Evolutionary conservation across 2,797 vertebrate species (phyloP), one percentile per base, ranked within the genome.

Genomic region (Dermochelys coriacea): DNA sequence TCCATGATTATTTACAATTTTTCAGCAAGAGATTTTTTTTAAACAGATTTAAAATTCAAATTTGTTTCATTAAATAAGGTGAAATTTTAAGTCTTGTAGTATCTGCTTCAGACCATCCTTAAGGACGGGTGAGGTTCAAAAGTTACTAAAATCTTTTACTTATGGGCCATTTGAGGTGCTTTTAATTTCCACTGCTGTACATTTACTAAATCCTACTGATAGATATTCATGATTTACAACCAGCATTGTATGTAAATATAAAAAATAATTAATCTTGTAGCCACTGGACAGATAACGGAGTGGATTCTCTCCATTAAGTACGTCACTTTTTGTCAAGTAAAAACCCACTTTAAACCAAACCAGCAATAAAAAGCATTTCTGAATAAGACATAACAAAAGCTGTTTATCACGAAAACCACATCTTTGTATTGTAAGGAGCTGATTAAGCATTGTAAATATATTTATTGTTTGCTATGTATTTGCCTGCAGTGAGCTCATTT

Each of bases 261-360:
- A 83, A 25, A 45, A 95, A 80, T 80, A 93, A 96, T 80, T 95
- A 96, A 95, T 71, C 5, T 5, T 50, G 93, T 78, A 94, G 90
- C 86, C 37, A 85, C 82, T 91, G 95, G 84, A 97, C 47, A 86
- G 71, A 86, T 64, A 80, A 94, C 77, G 88, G 93, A 96, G 93
- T 84, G 89, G 95, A 96, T 95, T 95, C 85, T 88, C 54, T 95
- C 84, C 61, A 88, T 93, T 90, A 95, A 96, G 86, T 31, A 91
- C 80, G 87, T 94, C 88, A 95, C 90, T 94, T 84, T 77, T 90
- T 86, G 61, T 91, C 87, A 96, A 91, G 91, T 95, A 95, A 94
- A 97, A 95, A 92, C 84, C 87, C 64, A 93, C 93, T 95, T 93
- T 89, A 92, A 50, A 91, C 7, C 34, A 93, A 93, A 37, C 11